A percentile compares a stretch with the other conserved stretches of the same genome.
Evolutionary conservation across 2,113 vertebrate genomes (phyloP).

Genomic region (Elephas maximus): DNA sequence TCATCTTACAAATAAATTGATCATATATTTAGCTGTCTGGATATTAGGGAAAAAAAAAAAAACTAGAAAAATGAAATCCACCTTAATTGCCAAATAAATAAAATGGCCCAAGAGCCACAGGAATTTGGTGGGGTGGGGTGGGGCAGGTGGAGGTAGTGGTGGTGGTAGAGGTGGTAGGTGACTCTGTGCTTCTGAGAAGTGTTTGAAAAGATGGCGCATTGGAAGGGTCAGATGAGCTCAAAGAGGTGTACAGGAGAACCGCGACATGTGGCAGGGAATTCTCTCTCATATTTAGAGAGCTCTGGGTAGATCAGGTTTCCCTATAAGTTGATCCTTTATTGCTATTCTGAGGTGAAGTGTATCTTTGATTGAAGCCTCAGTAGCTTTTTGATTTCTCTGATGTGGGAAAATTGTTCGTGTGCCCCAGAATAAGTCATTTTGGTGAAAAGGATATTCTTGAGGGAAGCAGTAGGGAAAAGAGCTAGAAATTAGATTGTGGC

Average conservation of each 20-base stretch:
- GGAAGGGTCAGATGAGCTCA: not conserved
- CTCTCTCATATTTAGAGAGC: not conserved
- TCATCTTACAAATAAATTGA: not conserved
- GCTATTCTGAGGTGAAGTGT: not conserved
- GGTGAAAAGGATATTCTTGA: not conserved
- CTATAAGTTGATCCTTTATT: not conserved
- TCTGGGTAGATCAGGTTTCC: not conserved
- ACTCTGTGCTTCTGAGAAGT: not conserved
- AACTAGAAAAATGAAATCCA: not conserved
- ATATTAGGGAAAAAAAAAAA: not conserved
- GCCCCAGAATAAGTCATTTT: not conserved
- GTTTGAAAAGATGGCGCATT: not conserved
- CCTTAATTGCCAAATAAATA: not conserved
- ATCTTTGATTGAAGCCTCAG: not conserved
- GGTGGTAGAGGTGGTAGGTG: not conserved
- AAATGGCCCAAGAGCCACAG: not conserved
- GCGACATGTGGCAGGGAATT: not conserved
- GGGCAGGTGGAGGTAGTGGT: not conserved
- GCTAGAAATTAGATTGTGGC: not conserved
- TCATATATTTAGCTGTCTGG: not conserved
- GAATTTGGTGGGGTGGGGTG: not conserved
- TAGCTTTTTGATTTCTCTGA: slow-evolving; percentile 19
- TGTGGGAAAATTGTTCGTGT: not conserved
- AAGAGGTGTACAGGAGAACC: not conserved
- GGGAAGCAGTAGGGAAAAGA: not conserved